phyloP scores from a whole-genome alignment of 2,797 vertebrate genomes.

The Acanthurus leucopareius region DNA sequence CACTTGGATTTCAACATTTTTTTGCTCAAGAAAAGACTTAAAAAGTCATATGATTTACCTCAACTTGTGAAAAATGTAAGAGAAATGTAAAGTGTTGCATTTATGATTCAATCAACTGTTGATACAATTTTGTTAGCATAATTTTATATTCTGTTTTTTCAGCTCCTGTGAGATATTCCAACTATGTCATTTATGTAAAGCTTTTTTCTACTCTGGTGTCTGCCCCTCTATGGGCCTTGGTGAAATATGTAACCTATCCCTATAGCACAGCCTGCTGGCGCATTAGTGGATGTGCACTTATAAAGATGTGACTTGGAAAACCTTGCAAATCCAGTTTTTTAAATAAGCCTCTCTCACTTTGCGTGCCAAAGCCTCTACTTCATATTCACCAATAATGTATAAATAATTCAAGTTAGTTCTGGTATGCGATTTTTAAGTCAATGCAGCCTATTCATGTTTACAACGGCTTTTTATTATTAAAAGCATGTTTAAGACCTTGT shows the following conservation, averaged over 20 bases:
- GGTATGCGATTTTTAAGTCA: not conserved
- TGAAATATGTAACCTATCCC: not conserved
- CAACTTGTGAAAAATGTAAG: too few relatives aligned
- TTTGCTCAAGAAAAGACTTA: too few relatives aligned
- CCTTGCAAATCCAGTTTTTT: not conserved
- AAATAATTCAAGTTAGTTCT: not conserved
- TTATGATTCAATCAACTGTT: too few relatives aligned
- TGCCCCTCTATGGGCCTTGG: not conserved
- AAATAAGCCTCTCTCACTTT: not conserved
- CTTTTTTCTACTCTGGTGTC: not conserved
- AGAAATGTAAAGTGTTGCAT: too few relatives aligned
- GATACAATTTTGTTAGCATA: too few relatives aligned
- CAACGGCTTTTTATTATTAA: not conserved
- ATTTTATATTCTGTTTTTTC: not conserved
- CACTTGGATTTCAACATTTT: too few relatives aligned
- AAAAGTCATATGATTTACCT: too few relatives aligned
- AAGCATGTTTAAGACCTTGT: not conserved
- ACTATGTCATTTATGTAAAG: not conserved
- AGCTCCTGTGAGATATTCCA: not conserved
- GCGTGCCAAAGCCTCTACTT: not conserved
- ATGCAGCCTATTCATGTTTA: not conserved
- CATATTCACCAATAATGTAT: too few relatives aligned
- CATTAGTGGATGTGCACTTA: constrained; percentile 1
- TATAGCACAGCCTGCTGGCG: constrained; percentile 24
- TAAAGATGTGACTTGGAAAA: not conserved